phyloP scores from a whole-genome alignment of 2,113 vertebrate genomes.

The Cyphomyrus discorhynchus region DNA sequence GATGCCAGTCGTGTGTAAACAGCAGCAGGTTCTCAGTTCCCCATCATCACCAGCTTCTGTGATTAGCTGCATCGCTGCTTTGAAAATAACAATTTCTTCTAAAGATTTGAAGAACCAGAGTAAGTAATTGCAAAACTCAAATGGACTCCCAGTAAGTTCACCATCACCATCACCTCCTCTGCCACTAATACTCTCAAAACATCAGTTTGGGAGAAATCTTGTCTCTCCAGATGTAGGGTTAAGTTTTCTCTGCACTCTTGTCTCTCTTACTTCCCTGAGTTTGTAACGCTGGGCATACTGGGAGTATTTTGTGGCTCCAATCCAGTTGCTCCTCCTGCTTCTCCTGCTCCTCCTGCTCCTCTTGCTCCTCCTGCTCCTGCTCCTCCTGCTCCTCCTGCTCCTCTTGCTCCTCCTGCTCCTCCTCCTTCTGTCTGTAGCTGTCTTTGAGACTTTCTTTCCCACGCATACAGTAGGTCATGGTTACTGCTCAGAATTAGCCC shows the following conservation, averaged over 20 bases:
- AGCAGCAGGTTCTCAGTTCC: not conserved
- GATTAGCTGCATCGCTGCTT: constrained; percentile 27
- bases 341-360: not conserved
- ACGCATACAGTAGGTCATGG: not conserved
- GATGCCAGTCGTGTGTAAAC: not conserved
- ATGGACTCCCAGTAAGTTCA: constrained; percentile 99
- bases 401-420: not conserved
- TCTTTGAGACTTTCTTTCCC: not conserved
- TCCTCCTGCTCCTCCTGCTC: not conserved
- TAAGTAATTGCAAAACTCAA: constrained; percentile 97
- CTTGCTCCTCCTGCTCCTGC: not conserved
- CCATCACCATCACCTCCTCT: constrained; percentile 51
- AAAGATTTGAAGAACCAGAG: constrained; percentile 92
- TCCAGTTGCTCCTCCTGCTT: not conserved
- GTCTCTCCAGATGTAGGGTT: constrained; percentile 11
- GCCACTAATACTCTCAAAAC: constrained; percentile 36
- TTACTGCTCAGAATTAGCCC: not conserved
- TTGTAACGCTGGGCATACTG: not conserved
- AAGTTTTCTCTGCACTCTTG: not conserved
- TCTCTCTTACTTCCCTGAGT: constrained; percentile 21
- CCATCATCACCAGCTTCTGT: not conserved
- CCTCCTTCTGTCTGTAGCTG: not conserved
- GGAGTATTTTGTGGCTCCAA: not conserved
- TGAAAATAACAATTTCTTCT: constrained; percentile 68
- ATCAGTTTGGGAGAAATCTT: constrained; percentile 19